Conservation (phyloP, 1,140 invertebrate genomes). For the Drosophila lowei region DNA sequence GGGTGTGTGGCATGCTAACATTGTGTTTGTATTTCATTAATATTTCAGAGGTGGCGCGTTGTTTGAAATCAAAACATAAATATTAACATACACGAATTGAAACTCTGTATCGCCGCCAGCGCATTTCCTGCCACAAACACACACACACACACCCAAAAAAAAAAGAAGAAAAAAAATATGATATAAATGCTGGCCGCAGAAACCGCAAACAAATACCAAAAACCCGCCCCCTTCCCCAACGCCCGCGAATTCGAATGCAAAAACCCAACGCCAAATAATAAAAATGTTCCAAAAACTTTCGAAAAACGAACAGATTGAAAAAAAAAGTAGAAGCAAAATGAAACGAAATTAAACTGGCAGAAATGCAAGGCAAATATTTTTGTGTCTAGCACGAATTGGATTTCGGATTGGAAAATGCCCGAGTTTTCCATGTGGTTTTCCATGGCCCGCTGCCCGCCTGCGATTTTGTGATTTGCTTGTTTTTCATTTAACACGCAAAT, state of each 20-base stretch:
- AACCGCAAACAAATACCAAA: constrained; percentile 73
- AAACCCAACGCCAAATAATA: not conserved
- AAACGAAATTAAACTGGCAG: constrained; percentile 61
- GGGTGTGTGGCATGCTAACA: constrained; percentile 63
- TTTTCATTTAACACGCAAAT: constrained; percentile 70
- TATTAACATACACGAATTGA: constrained; percentile 82
- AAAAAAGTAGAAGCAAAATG: constrained; percentile 15
- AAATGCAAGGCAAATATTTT: constrained; percentile 78
- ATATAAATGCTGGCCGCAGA: constrained; percentile 75
- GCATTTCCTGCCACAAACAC: constrained; percentile 58
- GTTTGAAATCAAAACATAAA: constrained; percentile 82
- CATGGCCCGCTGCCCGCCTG: constrained; percentile 24
- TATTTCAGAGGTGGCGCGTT: constrained; percentile 81
- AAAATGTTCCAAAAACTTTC: constrained; percentile 48
- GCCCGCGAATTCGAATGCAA: constrained; percentile 10
- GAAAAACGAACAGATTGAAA: constrained; percentile 14
- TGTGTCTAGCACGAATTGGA: constrained; percentile 67
- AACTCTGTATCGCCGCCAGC: constrained; percentile 74
- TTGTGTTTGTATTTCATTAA: constrained; percentile 81
- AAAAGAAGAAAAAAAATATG: constrained; percentile 59
- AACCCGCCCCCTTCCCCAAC: constrained; percentile 20
- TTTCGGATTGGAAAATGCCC: constrained; percentile 41
- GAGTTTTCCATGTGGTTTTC: constrained; percentile 17
- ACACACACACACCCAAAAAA: constrained; percentile 12
- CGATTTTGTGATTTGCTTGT: constrained; percentile 62